Evolutionary conservation across 2,888 invertebrate genomes (phyloP), one percentile per base, ranked within the genome.

Genomic region (Hemithea aestivaria): DNA sequence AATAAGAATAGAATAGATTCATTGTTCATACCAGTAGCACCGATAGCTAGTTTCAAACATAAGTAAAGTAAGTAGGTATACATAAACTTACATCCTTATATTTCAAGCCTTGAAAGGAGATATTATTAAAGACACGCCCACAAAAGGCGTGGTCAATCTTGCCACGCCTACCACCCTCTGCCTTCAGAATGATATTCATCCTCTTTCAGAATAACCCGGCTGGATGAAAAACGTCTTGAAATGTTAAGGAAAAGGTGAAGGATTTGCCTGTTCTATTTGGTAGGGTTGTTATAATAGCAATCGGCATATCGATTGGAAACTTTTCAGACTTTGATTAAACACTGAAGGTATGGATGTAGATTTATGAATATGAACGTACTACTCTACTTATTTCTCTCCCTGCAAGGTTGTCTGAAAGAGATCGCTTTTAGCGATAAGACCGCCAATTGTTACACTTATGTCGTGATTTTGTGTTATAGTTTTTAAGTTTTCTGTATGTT

Each of bases 281-380:
- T 47, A 53, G 73, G 16, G 27, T 66, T 45, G 57, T 16, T 24
- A 48, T 66, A 65, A 66, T 73, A 71, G 72, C 65, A 70, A 80
- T 75, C 63, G 63, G 62, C 49, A 64, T 85, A 85, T 85, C 65
- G 85, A 87, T 83, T 73, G 26, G 37, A 44, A 87, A 85, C 77
- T 85, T 85, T 83, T 75, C 80, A 85, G 85, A 85, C 85, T 83
- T 82, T 85, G 83, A 81, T 84, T 74, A 59, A 63, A 69, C 71
- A 68, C 66, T 50, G 62, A 42, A 39, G 47, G 49, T 54, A 51
- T 45, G 35, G 40, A 45, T 45, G 55, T 45, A 32, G 22, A 28
- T 45, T 27, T 41, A 44, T 40, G 29, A 31, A 10, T 21, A 29
- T 7, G 20, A 20, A 8, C 12, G 31, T 9, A 20, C n/a, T n/a